Evolutionary conservation across 2,113 vertebrate genomes (phyloP), one percentile per base, ranked within the genome.

Genomic region (Anguilla rostrata): DNA sequence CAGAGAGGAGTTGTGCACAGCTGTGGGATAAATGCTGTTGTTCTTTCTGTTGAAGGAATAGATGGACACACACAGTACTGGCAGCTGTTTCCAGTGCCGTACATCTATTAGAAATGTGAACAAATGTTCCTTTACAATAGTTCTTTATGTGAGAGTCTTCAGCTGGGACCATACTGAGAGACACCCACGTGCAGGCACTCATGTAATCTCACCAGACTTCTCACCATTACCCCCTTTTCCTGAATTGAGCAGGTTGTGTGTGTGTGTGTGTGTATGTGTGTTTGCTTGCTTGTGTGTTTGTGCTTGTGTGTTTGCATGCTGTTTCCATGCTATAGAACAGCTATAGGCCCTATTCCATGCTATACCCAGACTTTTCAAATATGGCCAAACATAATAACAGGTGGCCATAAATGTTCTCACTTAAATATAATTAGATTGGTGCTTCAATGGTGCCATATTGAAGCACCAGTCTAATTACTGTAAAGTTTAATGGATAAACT

Each of bases 241-340:
- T 71, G 5, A 71, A n/a, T 18, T 60, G 57, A 85, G 56, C 18
- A 8, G 43, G 57, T 43, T 88, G 85, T 53, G 82, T 16, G 66
- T 34, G 53, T 82, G 43, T 86, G 56, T 39, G 15, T 63, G 57
- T 43, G 56, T n/a, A n/a, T 85, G 49, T 88, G 85, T 53, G 84
- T 16, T 56, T 34, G 53, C 75, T 56, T 75, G 40, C 39, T 15
- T 12, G 34, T 78, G 29, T 78, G 79, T 66, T 15, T 46, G 43
- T 46, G 43, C 9, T 5, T 46, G 43, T 46, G 43, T 46, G 43
- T 46, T 5, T 46, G 43, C 9, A 46, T 46, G 43, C 43, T 46
- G 4, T 46, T 6, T 46, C 43, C 43, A 46, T 46, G 43, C 9
- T 5, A 46, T 5, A 46, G 43, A 46, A 46, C 43, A 5, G 34